A percentile compares a stretch with the other conserved stretches of the same genome.
Evolutionary conservation across 2,797 vertebrate species (phyloP).

Genomic region (Chrosomus eos): DNA sequence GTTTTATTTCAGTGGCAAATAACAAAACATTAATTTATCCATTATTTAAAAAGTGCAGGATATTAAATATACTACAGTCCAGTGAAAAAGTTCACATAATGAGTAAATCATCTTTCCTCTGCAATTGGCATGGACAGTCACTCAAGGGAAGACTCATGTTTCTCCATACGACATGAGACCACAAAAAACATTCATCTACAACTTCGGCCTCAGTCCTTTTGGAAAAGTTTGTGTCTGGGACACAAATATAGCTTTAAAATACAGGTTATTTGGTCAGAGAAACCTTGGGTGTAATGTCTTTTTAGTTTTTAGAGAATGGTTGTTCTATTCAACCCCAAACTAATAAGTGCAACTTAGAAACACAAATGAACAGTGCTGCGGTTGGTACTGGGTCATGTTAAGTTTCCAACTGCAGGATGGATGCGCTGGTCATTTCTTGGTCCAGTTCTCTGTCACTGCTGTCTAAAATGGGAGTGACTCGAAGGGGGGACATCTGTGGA

Average conservation of each 20-base stretch:
- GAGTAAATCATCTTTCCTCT: slow-evolving; percentile 51
- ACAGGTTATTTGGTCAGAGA: slow-evolving; percentile 40
- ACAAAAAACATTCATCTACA: slow-evolving; percentile 41
- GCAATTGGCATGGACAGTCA: slow-evolving; percentile 48
- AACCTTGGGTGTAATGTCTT: slow-evolving; percentile 37
- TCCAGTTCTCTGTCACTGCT: slow-evolving; percentile 68
- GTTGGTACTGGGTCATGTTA: slow-evolving; percentile 71
- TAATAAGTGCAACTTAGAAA: slow-evolving; percentile 52
- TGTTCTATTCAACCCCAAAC: slow-evolving; percentile 47
- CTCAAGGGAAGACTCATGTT: slow-evolving; percentile 77
- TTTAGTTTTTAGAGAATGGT: not conserved
- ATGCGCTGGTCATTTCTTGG: slow-evolving; percentile 70
- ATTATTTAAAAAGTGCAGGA: slow-evolving; percentile 56
- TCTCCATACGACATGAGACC: slow-evolving; percentile 59
- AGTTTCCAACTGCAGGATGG: slow-evolving; percentile 75
- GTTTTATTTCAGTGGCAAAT: slow-evolving; percentile 45
- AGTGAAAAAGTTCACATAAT: slow-evolving; percentile 69
- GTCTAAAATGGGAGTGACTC: slow-evolving; percentile 67
- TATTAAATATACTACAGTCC: slow-evolving; percentile 52
- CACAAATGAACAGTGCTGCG: slow-evolving; percentile 37
- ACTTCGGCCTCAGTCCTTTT: slow-evolving; percentile 51
- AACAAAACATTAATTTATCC: slow-evolving; percentile 62
- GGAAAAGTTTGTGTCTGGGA: slow-evolving; percentile 63
- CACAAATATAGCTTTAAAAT: slow-evolving; percentile 64
- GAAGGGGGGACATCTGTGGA: slow-evolving; percentile 65